Evolutionary conservation across 2,888 invertebrate species (phyloP).

Genomic region (Tryphoninae sp.): DNA sequence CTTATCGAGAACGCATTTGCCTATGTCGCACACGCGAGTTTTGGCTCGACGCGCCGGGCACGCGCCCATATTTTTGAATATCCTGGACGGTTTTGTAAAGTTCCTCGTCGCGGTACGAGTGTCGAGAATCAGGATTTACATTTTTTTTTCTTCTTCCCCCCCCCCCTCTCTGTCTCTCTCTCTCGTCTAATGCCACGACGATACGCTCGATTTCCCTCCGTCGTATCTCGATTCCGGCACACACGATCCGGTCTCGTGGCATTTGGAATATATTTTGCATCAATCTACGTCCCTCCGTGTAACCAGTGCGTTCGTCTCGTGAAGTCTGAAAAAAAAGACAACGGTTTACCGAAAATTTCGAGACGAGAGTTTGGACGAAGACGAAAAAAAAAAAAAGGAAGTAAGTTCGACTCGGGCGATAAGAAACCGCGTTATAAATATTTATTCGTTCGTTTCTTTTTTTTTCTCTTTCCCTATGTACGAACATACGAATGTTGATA

Average conservation of each 20-base stretch:
- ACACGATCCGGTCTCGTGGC: constrained; percentile 62
- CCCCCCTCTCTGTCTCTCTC: not conserved
- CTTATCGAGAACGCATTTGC: constrained; percentile 52
- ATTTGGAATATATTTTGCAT: constrained; percentile 55
- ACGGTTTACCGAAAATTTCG: constrained; percentile 11
- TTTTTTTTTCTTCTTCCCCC: constrained; percentile 40
- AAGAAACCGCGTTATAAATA: constrained; percentile 37
- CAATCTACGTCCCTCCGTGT: constrained; percentile 28
- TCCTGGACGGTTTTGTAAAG: constrained; percentile 30
- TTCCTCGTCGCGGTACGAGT: constrained; percentile 37
- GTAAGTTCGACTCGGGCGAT: constrained; percentile 3
- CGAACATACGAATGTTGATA: not conserved
- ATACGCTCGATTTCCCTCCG: not conserved
- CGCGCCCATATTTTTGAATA: constrained; percentile 65
- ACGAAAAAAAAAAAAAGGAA: constrained; percentile 11
- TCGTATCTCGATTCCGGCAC: constrained; percentile 27
- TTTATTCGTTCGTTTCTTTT: constrained; percentile 22
- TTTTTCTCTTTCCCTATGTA: not conserved
- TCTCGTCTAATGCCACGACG: constrained; percentile 9
- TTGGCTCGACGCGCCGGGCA: constrained; percentile 48
- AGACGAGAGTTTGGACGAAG: not conserved
- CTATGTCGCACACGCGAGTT: constrained; percentile 24
- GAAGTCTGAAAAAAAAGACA: not conserved
- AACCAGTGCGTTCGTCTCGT: not conserved
- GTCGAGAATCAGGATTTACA: constrained; percentile 57